Percentiles rank a stretch among this genome's conserved stretches.
Evolutionary conservation across 2,113 vertebrate genomes (phyloP).

Genomic region (Symphodus melops): DNA sequence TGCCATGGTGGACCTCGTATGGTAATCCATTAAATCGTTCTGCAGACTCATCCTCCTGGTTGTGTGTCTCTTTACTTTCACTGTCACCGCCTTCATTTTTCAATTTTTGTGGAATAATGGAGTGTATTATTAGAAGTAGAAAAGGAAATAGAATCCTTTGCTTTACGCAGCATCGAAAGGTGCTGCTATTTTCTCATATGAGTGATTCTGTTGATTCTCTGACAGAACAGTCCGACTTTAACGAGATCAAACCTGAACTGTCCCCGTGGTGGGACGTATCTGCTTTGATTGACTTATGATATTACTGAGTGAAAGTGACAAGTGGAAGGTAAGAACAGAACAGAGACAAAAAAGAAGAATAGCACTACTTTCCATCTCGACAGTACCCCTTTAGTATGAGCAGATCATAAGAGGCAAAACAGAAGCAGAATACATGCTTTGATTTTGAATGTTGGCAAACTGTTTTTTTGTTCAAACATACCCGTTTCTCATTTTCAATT

Average conservation of each 20-base stretch:
- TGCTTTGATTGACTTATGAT: background rate
- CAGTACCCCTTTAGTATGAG: background rate
- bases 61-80: background rate
- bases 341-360: background rate
- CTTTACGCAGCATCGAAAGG: constrained; percentile 6
- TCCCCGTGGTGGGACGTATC: constrained; percentile 11
- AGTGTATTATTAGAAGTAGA: constrained; percentile 20
- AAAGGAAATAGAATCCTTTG: constrained; percentile 14
- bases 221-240: constrained; percentile 1
- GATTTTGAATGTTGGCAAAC: background rate
- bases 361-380: background rate
- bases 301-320: constrained; percentile 21
- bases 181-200: constrained; percentile 13
- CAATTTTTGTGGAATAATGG: constrained; percentile 23
- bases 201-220: constrained; percentile 17
- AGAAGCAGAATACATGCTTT: background rate
- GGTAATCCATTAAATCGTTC: constrained; percentile 36
- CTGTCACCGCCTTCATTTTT: background rate
- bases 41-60: background rate
- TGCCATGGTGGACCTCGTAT: constrained; percentile 2
- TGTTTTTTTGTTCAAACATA: background rate
- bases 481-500: background rate
- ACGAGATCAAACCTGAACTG: constrained; percentile 1
- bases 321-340: constrained; percentile 1
- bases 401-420: background rate